Evolutionary conservation across 2,797 vertebrate species (phyloP), one percentile per base, ranked within the genome.

Genomic region (Diplodus sargus): DNA sequence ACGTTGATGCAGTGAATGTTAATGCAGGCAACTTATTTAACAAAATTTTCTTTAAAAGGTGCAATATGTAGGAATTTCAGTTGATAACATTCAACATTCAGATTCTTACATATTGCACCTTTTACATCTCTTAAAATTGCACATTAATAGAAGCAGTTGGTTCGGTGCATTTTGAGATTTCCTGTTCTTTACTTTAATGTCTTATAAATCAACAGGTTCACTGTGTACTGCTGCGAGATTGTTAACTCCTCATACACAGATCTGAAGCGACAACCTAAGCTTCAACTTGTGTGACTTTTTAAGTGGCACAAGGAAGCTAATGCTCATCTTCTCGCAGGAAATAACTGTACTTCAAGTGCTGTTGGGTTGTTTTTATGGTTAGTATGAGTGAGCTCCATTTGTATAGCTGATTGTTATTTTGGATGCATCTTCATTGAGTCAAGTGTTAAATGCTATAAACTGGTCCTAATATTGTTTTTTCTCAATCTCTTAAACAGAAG

Each of bases 1-100:
- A 83, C 3, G 2, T 45, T 69, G 34, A 75, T 78, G 76, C 73
- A 80, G 85, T 82, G 59, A 75, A 79, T 88, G 83, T 87, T 83
- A 73, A 83, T 69, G 47, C 56, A 78, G 73, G 63, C 51, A 60
- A 81, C 34, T 74, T 70, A 28, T 11, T 45, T 5, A 1, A 60
- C 13, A 56, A 22, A 56, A 4, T 59, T 60, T 25, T 72, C 18
- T 75, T 39, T 11, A 39, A 39, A 28, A 39, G 39, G 39, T 39
- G 39, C 39, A 39, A 39, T 11, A 39, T 39, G 39, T 39, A 39
- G 39, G 39, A 10, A 39, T 11, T 39, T 39, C 3, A 39, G 39
- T 11, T 39, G 39, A 39, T 2, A 39, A 39, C 39, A 39, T 39
- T 39, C 34, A 39, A 39, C 34, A 39, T 39, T 39, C 39, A 39